Conservation (phyloP, 2,113 vertebrate genomes). For the Myotis brandtii region DNA sequence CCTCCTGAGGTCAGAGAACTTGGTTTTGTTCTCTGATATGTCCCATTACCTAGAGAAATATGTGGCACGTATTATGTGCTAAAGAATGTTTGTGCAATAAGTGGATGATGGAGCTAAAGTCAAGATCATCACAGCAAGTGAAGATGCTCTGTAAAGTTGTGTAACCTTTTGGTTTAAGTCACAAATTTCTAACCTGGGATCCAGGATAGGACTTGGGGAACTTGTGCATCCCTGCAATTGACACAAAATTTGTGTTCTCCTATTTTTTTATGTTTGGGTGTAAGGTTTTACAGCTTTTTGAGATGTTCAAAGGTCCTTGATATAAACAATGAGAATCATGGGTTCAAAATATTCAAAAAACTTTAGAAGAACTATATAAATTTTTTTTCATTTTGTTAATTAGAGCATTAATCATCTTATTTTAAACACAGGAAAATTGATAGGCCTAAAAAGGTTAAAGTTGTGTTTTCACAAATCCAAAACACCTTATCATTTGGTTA, state of each 20-base stretch:
- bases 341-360: neutral
- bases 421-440: conserved; percentile 29
- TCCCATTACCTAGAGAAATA: neutral
- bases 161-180: conserved; percentile 12
- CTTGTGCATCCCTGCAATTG: neutral
- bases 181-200: neutral
- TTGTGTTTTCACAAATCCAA: conserved; percentile 25
- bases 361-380: neutral
- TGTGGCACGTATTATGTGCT: neutral
- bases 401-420: conserved; percentile 11
- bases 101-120: neutral
- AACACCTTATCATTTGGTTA: conserved; percentile 19
- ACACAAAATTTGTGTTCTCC: neutral
- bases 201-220: neutral
- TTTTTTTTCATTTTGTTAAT: conserved; percentile 1
- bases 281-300: neutral
- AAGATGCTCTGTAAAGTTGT: neutral
- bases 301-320: neutral
- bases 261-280: neutral
- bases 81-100: neutral
- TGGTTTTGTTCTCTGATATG: neutral
- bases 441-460: neutral
- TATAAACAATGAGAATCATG: neutral
- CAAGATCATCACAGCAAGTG: neutral
- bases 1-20: neutral